Conservation (phyloP, 2,113 vertebrate genomes). For the Nycticebus coucang region DNA sequence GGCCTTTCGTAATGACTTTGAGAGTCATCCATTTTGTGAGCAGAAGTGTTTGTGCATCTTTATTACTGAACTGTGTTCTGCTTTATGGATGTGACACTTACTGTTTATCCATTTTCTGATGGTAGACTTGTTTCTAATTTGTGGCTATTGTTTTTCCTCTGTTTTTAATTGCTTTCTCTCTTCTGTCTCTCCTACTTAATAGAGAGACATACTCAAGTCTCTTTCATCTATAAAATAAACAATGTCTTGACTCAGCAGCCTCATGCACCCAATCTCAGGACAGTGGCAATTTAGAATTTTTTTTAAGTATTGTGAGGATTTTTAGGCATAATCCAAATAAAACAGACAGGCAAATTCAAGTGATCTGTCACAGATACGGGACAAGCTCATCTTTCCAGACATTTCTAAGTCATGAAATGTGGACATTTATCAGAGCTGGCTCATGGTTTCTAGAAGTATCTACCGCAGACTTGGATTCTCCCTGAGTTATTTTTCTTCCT, state of each 20-base stretch:
- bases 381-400: background rate
- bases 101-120: background rate
- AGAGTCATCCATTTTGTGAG: background rate
- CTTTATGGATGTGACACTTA: background rate
- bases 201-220: background rate
- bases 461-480: background rate
- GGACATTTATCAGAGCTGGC: background rate
- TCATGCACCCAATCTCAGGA: background rate
- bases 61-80: background rate
- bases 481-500: background rate
- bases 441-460: background rate
- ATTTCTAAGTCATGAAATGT: background rate
- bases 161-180: background rate
- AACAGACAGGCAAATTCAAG: background rate
- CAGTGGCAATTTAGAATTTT: background rate
- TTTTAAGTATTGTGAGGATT: background rate
- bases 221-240: background rate
- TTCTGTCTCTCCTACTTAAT: background rate
- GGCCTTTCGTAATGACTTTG: background rate
- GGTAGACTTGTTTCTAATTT: background rate
- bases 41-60: background rate
- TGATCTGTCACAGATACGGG: background rate
- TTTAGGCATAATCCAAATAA: conserved; percentile 32
- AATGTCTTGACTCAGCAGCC: background rate
- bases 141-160: background rate